phyloP scores from a whole-genome alignment of 1,140 invertebrate species.

The Ceratosolen fusciceps region DNA sequence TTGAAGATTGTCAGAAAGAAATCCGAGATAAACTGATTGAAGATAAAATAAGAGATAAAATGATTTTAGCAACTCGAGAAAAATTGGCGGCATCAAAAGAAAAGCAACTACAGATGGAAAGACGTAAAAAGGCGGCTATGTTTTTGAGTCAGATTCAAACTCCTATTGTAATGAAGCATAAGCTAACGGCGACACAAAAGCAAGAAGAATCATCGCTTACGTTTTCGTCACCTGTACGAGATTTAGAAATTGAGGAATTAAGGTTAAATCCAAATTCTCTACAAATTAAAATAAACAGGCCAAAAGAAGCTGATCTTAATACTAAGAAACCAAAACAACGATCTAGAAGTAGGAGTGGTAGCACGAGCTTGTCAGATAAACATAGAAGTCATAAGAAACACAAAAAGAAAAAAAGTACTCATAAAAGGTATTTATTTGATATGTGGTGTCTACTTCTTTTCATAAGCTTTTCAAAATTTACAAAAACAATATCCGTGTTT shows the following conservation, averaged over 20 bases:
- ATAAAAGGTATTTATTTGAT: slow-evolving; percentile 63
- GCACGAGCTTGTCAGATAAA: slow-evolving; percentile 57
- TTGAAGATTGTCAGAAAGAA: slow-evolving; percentile 68
- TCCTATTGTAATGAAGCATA: slow-evolving; percentile 53
- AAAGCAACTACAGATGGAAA: slow-evolving; percentile 79
- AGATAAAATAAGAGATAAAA: slow-evolving; percentile 77
- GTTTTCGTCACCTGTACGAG: slow-evolving; percentile 57
- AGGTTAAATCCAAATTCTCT: slow-evolving; percentile 58
- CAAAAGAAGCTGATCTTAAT: slow-evolving; percentile 63
- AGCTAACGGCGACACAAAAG: slow-evolving; percentile 21
- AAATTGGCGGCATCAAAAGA: slow-evolving; percentile 74
- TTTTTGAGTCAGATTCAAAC: slow-evolving; percentile 77
- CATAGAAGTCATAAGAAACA: slow-evolving; percentile 65
- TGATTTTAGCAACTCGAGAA: slow-evolving; percentile 76
- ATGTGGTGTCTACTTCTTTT: too few species aligned
- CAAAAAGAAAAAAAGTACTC: slow-evolving; percentile 69
- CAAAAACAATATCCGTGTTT: too few species aligned
- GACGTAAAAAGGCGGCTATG: slow-evolving; percentile 78
- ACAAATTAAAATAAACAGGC: slow-evolving; percentile 63
- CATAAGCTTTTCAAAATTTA: too few species aligned
- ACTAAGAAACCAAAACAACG: slow-evolving; percentile 62
- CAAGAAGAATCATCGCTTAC: slow-evolving; percentile 56
- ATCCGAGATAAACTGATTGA: slow-evolving; percentile 69
- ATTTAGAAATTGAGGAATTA: slow-evolving; percentile 56
- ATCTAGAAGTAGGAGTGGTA: slow-evolving; percentile 63